Evolutionary conservation across 2,888 invertebrate genomes (phyloP).

Genomic region (Drosophila siamana): DNA sequence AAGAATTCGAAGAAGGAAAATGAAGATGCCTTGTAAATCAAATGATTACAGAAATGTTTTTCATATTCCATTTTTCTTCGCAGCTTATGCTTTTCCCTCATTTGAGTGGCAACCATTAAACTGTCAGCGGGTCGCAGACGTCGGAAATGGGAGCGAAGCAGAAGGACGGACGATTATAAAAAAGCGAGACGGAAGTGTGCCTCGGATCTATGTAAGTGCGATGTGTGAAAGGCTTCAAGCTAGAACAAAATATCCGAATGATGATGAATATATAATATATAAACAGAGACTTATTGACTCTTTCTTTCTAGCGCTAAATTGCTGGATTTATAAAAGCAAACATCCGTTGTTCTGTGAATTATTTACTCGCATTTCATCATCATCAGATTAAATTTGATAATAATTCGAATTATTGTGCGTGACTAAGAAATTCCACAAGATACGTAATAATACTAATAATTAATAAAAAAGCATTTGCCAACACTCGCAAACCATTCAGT

Average conservation of each 20-base stretch:
- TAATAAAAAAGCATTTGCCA: not conserved
- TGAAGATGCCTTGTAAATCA: conserved; percentile 62
- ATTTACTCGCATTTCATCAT: no score
- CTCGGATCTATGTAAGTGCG: conserved; percentile 26
- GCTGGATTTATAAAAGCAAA: conserved; percentile 9
- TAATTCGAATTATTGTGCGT: no score
- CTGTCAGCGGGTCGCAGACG: conserved; percentile 63
- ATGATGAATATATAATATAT: conserved; percentile 43
- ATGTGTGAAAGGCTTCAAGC: conserved; percentile 58
- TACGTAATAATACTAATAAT: not conserved
- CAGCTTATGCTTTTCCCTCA: conserved; percentile 14
- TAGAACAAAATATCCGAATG: conserved; percentile 41
- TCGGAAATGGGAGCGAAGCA: conserved; percentile 45
- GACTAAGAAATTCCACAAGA: no score
- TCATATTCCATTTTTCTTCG: conserved; percentile 37
- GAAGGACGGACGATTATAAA: conserved; percentile 3
- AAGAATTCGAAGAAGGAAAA: conserved; percentile 19
- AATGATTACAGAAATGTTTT: conserved; percentile 63
- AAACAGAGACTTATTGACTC: conserved; percentile 27
- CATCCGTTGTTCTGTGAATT: conserved; percentile 7
- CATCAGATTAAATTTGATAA: no score
- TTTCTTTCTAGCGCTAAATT: conserved; percentile 14
- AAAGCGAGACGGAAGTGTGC: conserved; percentile 48
- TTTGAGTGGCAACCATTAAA: conserved; percentile 65
- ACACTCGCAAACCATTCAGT: no score